Conservation (phyloP, 1,140 invertebrate species). For the Cataglyphis hispanica region DNA sequence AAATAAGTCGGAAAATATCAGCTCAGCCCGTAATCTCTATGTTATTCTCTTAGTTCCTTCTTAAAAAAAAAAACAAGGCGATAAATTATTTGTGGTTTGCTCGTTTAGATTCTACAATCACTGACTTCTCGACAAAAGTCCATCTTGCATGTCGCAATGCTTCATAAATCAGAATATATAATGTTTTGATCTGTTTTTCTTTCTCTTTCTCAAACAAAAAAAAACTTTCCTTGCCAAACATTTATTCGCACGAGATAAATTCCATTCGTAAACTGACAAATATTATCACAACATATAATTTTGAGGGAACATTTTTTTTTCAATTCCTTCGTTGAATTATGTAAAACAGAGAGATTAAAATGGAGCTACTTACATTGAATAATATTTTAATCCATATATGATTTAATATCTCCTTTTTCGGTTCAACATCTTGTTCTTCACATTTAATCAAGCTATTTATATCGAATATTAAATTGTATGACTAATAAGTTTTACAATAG, state of each 20-base stretch:
- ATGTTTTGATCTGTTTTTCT: neutral
- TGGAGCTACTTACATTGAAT: neutral
- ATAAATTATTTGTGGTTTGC: constrained; percentile 1
- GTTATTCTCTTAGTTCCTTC: neutral
- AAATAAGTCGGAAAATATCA: constrained; percentile 8
- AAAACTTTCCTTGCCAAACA: neutral
- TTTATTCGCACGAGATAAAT: constrained; percentile 11
- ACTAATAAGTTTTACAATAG: too few species aligned
- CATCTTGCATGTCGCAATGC: neutral
- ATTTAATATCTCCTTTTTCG: neutral
- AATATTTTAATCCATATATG: neutral
- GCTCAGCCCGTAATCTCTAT: neutral
- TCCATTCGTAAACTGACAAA: neutral
- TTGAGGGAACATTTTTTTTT: neutral
- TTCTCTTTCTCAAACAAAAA: neutral
- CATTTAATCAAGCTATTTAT: neutral
- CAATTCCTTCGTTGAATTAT: neutral
- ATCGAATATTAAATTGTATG: too few species aligned
- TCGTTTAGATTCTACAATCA: constrained; percentile 23
- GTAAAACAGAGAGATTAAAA: neutral
- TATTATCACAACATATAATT: neutral
- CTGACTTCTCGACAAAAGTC: neutral
- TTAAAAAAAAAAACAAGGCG: too few species aligned
- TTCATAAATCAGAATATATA: constrained; percentile 21
- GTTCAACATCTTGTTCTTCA: neutral